Evolutionary conservation across 1,140 invertebrate species (phyloP), one percentile per base, ranked within the genome.

Genomic region (Danaus melanippus): DNA sequence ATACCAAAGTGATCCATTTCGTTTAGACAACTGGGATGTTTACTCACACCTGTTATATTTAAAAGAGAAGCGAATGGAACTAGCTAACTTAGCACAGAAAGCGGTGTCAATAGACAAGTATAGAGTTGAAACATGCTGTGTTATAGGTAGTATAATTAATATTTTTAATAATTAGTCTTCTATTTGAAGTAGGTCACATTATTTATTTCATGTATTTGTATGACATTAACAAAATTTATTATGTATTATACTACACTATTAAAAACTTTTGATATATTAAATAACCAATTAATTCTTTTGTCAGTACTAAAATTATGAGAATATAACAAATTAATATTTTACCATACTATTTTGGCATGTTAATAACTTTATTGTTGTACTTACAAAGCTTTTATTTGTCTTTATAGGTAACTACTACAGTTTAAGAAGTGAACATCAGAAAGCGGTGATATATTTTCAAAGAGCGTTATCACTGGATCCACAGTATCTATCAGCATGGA

Each of bases 11-110:
- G 98, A 99, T 90, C 98, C 98, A 0, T 98, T 92, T 79, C 90
- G 97, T 52, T 83, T 99, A 21, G 97, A 99, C 71, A 96, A 98
- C 77, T 93, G 98, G 90, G 98, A 99, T 87, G 95, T 94, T 0
- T 98, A 96, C 81, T 98, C 97, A n/a, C 98, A 99, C 89, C 86
- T 98, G 45, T 86, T 99, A 8, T 99, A 98, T 80, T 94, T 98
- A 6, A 96, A 96, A 88, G 97, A 98, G 80, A 92, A 97, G 86
- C 92, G 95, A 71, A 94, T 94, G 54, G 97, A 99, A 82, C 87
- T 99, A 58, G 95, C 97, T 8, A 91, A 96, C 84, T 89, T 99
- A 56, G 98, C 98, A 8, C 97, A 99, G 76, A 92, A 93, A 69
- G 95, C 96, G 41, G 95, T 95, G 40, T 92, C 95, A 75, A 97